Percentiles rank a stretch among this genome's conserved stretches.
These are phyloP conservation scores for Holotrichia oblita DNA, from an alignment of 1,140 invertebrate genomes.

Conservation along the genomic window DNA sequence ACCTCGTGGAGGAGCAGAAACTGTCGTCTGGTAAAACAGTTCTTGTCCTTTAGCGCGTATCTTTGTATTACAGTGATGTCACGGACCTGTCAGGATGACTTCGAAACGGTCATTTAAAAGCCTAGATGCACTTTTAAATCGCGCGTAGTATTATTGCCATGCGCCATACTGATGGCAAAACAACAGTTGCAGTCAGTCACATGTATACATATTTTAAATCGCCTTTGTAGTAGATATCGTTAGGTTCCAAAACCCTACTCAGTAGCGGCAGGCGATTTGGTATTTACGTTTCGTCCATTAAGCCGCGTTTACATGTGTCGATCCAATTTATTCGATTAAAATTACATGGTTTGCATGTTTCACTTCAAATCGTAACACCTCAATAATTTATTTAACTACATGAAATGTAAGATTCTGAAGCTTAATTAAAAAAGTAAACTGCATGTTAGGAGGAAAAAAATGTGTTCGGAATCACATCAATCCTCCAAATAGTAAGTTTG, in stretches of 20 bases:
- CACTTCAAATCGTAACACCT: too few species aligned
- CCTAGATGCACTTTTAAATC: conserved; percentile 31
- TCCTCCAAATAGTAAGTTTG: too few species aligned
- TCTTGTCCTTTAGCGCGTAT: not conserved
- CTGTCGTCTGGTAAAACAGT: not conserved
- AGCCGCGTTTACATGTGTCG: too few species aligned
- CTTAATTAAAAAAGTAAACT: too few species aligned
- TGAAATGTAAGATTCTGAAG: too few species aligned
- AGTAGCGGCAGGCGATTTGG: not conserved
- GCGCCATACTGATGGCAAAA: conserved; percentile 19
- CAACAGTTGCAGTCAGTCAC: conserved; percentile 35
- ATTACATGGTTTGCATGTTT: too few species aligned
- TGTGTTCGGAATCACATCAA: too few species aligned
- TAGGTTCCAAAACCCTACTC: not conserved
- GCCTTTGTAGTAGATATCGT: conserved; percentile 16
- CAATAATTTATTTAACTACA: too few species aligned
- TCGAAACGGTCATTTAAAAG: conserved; percentile 18
- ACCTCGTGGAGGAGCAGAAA: not conserved
- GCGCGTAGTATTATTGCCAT: conserved; percentile 7
- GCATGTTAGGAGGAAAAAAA: too few species aligned
- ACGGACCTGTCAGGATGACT: not conserved
- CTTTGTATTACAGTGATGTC: not conserved
- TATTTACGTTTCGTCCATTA: conserved; percentile 16
- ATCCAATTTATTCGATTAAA: too few species aligned
- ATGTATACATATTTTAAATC: conserved; percentile 30